Evolutionary conservation across 2,888 invertebrate genomes (phyloP), one percentile per base, ranked within the genome.

Genomic region (Agelastica alni): DNA sequence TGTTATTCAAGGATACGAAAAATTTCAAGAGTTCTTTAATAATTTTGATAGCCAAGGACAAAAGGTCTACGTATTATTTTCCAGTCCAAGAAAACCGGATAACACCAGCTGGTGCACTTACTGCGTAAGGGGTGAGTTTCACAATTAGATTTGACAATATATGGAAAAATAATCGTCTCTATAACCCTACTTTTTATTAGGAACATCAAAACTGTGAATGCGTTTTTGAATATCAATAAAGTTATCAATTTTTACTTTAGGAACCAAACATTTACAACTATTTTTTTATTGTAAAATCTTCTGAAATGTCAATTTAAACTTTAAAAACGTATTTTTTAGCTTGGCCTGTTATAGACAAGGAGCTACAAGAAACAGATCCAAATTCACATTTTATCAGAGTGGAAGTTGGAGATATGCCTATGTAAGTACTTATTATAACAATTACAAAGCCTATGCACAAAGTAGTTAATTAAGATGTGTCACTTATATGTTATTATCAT

Each of bases 21-120:
- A 79, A 14, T 89, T 87, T 68, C 68, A 78, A 1, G 77, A 83
- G 62, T 83, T 82, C 66, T 79, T 83, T 30, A 75, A 82, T 56
- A 73, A 75, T n/a, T 77, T 86, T 31, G 78, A 82, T 48, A 56
- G 67, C 1, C 72, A 77, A 18, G 78, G 79, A 4, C 69, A 75
- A 34, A 61, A 73, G 17, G 73, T 81, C 26, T 75, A 83, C 59
- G 78, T 88, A 41, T 81, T 85, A 64, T 91, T 86, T 70, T 83
- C 81, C 61, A 90, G 90, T 14, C 79, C 82, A 22, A 86, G 86
- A 74, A 71, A 81, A 45, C 73, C 80, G 0, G 76, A 80, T 63
- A 93, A 92, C 0, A 75, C 82, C 49, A 94, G 92, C 74, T 95
- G 95, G 95, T 95, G 95, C 70, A 85, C 88, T 0, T 95, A 95